Conservation (phyloP, 2,113 vertebrate genomes). For the Elgaria multicarinata region DNA sequence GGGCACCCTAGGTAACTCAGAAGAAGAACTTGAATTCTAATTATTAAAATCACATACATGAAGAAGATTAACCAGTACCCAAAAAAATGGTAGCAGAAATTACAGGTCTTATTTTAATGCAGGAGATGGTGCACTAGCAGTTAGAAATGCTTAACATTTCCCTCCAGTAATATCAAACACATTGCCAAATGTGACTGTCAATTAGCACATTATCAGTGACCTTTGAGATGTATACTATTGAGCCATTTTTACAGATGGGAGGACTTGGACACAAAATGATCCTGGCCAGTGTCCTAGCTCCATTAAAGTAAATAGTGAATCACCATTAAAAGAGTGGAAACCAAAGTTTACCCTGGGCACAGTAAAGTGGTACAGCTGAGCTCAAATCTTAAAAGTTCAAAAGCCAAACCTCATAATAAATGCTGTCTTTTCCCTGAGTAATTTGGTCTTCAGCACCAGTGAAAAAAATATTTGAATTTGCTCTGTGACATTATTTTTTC, state of each 20-base stretch:
- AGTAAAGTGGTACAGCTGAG: not conserved
- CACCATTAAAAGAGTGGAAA: not conserved
- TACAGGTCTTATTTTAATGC: not conserved
- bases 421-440: not conserved
- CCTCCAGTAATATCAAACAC: conserved; percentile 3
- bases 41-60: not conserved
- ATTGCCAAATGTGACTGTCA: conserved; percentile 15
- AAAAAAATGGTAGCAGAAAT: not conserved
- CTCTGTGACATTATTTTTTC: conserved; percentile 45
- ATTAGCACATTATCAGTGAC: conserved; percentile 35
- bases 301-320: not conserved
- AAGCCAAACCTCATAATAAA: not conserved
- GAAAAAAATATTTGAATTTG: conserved; percentile 32
- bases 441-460: not conserved
- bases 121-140: not conserved
- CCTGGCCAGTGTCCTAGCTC: not conserved
- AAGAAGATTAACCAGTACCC: not conserved
- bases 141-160: conserved; percentile 17
- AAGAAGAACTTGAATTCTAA: not conserved
- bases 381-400: not conserved
- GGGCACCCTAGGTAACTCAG: not conserved
- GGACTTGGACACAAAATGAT: conserved; percentile 36
- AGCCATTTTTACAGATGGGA: conserved; percentile 36
- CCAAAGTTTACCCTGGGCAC: too few species aligned
- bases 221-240: conserved; percentile 13